Evolutionary conservation across 2,113 vertebrate species (phyloP).

Genomic region (Verasper variegatus): DNA sequence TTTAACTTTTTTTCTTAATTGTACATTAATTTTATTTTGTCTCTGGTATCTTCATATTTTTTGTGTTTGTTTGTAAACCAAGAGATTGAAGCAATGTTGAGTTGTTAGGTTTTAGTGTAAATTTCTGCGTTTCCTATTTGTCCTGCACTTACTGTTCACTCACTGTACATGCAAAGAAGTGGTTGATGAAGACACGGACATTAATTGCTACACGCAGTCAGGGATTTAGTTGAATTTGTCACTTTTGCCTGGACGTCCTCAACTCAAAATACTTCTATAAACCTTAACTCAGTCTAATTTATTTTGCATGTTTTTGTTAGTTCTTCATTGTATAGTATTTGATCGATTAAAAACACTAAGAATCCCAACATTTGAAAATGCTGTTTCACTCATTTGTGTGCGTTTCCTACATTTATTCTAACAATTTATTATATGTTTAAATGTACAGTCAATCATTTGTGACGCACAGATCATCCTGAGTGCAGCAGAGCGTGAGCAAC

Average conservation of each 20-base stretch:
- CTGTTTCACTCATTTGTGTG: not conserved
- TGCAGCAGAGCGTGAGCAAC: no score
- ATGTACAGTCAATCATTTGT: not conserved
- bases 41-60: not conserved
- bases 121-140: constrained; percentile 17
- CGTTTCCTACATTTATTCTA: not conserved
- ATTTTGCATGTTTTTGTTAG: constrained; percentile 64
- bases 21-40: constrained; percentile 5
- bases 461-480: not conserved
- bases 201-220: constrained; percentile 21
- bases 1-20: not conserved
- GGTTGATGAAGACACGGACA: not conserved
- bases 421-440: not conserved
- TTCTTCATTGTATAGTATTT: constrained; percentile 71
- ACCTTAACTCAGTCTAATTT: constrained; percentile 62
- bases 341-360: constrained; percentile 67
- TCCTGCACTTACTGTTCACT: constrained; percentile 32
- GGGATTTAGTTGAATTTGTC: constrained; percentile 33
- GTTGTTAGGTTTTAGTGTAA: constrained; percentile 23
- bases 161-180: constrained; percentile 22
- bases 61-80: not conserved
- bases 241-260: constrained; percentile 28
- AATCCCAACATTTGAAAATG: constrained; percentile 17
- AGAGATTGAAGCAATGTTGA: constrained; percentile 19
- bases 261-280: constrained; percentile 34